Conservation (phyloP, 1,140 invertebrate genomes). For the Triops cancriformis region DNA sequence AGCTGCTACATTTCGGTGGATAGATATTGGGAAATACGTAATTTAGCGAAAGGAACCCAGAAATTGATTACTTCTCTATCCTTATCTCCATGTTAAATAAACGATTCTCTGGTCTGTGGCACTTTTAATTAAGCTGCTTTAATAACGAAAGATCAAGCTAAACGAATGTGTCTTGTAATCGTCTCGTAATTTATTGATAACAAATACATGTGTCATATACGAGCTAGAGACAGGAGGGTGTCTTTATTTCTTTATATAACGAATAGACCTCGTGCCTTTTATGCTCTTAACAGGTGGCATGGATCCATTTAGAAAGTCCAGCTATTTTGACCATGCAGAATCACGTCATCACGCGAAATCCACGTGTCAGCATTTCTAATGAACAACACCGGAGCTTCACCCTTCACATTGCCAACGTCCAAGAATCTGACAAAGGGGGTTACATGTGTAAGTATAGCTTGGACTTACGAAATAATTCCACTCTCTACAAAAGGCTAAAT, state of each 20-base stretch:
- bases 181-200: too few relatives aligned
- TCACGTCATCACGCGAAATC: constrained; percentile 85
- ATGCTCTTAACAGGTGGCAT: constrained; percentile 64
- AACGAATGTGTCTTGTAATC: too few relatives aligned
- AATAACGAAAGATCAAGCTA: too few relatives aligned
- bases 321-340: constrained; percentile 85
- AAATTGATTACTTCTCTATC: too few relatives aligned
- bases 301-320: constrained; percentile 91
- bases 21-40: too few relatives aligned
- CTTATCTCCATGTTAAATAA: too few relatives aligned
- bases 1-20: too few relatives aligned
- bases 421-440: constrained; percentile 78
- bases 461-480: not conserved
- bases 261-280: not conserved
- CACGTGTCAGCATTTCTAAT: constrained; percentile 76
- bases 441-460: constrained; percentile 96
- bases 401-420: constrained; percentile 80
- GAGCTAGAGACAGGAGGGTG: too few relatives aligned
- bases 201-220: too few relatives aligned
- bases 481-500: not conserved
- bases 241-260: not conserved
- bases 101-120: too few relatives aligned
- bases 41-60: too few relatives aligned
- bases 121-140: too few relatives aligned
- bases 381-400: constrained; percentile 80